These are phyloP conservation scores for Sinotaia quadrata DNA, from an alignment of 2,888 invertebrate species.

Conservation along the genomic window DNA sequence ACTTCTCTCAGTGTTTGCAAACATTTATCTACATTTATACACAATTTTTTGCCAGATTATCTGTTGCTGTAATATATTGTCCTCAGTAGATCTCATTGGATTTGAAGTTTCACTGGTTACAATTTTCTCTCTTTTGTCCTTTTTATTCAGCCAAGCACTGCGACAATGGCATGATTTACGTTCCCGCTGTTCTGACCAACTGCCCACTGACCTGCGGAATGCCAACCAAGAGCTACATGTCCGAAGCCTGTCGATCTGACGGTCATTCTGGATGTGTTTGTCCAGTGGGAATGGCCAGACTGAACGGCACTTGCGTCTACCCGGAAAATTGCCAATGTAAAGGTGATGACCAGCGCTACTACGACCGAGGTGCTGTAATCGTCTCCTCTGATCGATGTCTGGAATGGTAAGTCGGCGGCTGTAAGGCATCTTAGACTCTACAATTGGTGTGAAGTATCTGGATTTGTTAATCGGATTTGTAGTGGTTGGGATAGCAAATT, in stretches of 20 bases:
- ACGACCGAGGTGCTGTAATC: slow-evolving; percentile 25
- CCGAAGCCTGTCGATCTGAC: slow-evolving; percentile 17
- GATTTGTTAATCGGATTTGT: too few relatives aligned
- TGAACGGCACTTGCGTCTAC: slow-evolving; percentile 29
- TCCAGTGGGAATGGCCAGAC: slow-evolving; percentile 18
- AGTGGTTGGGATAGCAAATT: too few relatives aligned
- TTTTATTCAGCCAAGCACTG: slow-evolving; percentile 33
- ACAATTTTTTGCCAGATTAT: too few relatives aligned
- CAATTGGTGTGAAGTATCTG: too few relatives aligned
- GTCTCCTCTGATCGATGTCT: slow-evolving; percentile 27
- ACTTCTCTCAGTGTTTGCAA: too few relatives aligned
- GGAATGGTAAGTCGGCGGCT: slow-evolving; percentile 23
- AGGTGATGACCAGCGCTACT: slow-evolving; percentile 26
- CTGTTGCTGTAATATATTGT: too few relatives aligned
- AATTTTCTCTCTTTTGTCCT: too few relatives aligned
- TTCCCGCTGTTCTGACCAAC: slow-evolving; percentile 18
- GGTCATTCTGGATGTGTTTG: slow-evolving; percentile 30
- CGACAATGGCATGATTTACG: slow-evolving; percentile 18
- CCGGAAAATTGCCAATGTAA: slow-evolving; percentile 28
- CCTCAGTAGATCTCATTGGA: too few relatives aligned
- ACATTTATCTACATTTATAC: too few relatives aligned
- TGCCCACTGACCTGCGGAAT: slow-evolving; percentile 34
- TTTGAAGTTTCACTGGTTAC: too few relatives aligned
- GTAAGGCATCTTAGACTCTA: too few relatives aligned
- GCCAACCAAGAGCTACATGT: slow-evolving; percentile 21